These are phyloP conservation scores for Volucella inflata DNA, from an alignment of 2,888 invertebrate species.

Conservation along the genomic window DNA sequence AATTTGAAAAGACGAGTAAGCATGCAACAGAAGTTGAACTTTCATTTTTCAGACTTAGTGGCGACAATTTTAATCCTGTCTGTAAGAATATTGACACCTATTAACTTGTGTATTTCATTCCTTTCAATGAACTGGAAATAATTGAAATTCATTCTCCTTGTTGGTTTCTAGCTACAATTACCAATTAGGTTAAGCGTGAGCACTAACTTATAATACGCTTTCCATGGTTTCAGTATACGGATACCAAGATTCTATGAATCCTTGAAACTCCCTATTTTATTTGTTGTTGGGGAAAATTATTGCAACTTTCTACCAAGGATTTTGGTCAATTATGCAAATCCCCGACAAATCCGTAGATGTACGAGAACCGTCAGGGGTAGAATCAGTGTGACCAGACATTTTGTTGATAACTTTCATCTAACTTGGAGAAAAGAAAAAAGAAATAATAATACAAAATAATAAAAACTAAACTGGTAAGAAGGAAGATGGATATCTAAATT, in stretches of 20 bases:
- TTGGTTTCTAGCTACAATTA: background rate
- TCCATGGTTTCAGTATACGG: background rate
- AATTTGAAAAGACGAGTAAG: no score
- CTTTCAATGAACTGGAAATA: constrained; percentile 18
- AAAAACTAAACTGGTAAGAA: no score
- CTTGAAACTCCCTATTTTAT: background rate
- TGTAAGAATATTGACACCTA: constrained; percentile 32
- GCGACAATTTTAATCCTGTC: background rate
- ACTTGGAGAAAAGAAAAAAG: no score
- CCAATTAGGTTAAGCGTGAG: background rate
- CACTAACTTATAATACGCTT: no score
- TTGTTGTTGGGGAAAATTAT: background rate
- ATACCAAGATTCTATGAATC: background rate
- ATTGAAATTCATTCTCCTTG: background rate
- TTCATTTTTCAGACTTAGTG: no score
- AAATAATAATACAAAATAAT: no score
- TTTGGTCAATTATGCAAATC: background rate
- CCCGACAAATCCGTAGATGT: no score
- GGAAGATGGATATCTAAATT: no score
- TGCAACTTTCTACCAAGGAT: background rate
- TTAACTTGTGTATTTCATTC: background rate
- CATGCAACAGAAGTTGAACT: no score
- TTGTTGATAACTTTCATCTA: no score
- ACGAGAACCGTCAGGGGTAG: no score
- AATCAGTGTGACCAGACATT: no score